Conservation (phyloP, 2,113 vertebrate genomes). For the Microcebus jonahi region DNA sequence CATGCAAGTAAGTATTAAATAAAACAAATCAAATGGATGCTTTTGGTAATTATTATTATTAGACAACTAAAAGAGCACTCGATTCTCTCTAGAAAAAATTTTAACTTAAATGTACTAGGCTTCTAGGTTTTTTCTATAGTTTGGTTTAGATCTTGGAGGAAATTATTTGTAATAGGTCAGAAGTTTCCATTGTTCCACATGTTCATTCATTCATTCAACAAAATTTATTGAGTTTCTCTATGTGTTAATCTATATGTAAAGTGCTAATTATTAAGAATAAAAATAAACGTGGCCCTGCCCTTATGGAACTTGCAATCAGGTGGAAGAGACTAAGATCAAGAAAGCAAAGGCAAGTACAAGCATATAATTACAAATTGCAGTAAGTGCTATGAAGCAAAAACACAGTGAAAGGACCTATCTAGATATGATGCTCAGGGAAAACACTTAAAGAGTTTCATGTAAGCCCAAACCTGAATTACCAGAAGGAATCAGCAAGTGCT, state of each 20-base stretch:
- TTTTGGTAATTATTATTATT: not conserved
- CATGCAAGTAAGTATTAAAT: not conserved
- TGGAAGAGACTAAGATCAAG: not conserved
- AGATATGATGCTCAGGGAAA: not conserved
- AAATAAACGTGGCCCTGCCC: not conserved
- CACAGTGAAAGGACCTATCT: not conserved
- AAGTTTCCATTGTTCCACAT: not conserved
- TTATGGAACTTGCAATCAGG: not conserved
- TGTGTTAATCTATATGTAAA: not conserved
- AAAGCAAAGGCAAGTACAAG: not conserved
- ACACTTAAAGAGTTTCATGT: not conserved
- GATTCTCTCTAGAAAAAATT: not conserved
- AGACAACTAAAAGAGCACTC: not conserved
- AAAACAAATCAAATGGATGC: not conserved
- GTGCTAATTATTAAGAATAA: not conserved
- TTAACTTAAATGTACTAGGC: not conserved
- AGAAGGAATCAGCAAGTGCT: not conserved
- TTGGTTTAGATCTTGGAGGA: not conserved
- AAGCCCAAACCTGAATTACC: not conserved
- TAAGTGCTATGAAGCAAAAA: not conserved
- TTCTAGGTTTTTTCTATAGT: not conserved
- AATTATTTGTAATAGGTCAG: not conserved
- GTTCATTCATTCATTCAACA: not conserved
- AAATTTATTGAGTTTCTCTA: not conserved
- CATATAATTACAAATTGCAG: not conserved